Conservation (phyloP, 1,140 invertebrate species). For the Meteorus sp. region DNA sequence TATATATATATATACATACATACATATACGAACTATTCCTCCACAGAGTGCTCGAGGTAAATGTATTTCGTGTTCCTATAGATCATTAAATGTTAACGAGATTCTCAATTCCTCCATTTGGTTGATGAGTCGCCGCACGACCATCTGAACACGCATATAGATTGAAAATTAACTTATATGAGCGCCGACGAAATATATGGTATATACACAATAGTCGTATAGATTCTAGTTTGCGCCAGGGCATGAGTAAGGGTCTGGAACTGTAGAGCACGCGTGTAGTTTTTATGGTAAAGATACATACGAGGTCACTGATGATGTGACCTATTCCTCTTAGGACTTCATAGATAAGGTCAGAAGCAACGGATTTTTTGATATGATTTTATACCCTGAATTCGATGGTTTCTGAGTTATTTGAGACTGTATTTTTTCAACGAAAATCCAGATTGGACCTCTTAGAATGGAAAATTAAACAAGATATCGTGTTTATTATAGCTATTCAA, state of each 20-base stretch:
- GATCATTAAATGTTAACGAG: slow-evolving; percentile 61
- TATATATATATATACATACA: background rate
- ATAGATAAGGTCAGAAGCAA: no score
- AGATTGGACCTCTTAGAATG: no score
- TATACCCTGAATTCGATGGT: no score
- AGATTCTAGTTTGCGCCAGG: background rate
- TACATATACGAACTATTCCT: slow-evolving; percentile 21
- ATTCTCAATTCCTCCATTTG: slow-evolving; percentile 60
- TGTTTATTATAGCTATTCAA: no score
- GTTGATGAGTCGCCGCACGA: slow-evolving; percentile 53
- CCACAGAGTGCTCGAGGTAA: slow-evolving; percentile 15
- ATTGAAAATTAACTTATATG: slow-evolving; percentile 63
- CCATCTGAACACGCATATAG: slow-evolving; percentile 58
- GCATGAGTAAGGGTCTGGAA: slow-evolving; percentile 7
- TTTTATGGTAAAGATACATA: no score
- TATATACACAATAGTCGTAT: slow-evolving; percentile 14
- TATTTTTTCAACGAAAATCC: no score
- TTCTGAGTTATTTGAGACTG: no score
- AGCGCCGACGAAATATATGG: slow-evolving; percentile 56
- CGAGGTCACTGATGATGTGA: no score
- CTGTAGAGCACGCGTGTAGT: slow-evolving; percentile 25
- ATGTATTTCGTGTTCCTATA: slow-evolving; percentile 14
- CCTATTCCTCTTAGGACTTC: no score
- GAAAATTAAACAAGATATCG: no score
- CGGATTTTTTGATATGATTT: no score